Base-by-base conservation (phyloP, 2,113 vertebrate species). In the Corythaixoides concolor region DNA sequence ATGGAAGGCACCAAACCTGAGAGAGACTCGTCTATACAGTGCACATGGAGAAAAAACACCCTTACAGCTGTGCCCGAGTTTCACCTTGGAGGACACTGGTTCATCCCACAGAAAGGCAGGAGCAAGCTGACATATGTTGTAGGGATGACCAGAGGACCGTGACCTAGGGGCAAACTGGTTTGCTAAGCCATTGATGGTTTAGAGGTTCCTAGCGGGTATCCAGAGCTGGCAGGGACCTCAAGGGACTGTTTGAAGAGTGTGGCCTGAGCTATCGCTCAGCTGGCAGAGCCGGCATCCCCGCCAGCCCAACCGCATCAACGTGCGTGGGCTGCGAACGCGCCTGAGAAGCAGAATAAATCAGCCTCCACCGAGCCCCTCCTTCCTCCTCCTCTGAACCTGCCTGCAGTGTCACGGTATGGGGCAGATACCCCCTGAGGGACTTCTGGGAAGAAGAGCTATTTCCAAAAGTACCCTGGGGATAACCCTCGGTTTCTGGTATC, bases 371-470 rank as follows among this genome's bases (percentile, higher is more conserved):
- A 69, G 10, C 32, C 4, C 6, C 27, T 75, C 73, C 67, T 76
- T 55, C 69, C 47, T 53, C n/a, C 79, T 72, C 82, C 83, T 88
- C 79, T 1, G 2, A 90, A 32, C 58, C 69, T 17, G 5, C 85
- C 39, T 28, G 43, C 0, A 4, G 56, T 59, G 74, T 62, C 90
- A 52, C 0, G 0, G 52, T 24, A 28, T 0, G 15, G 89, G 72
- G 43, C 84, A 84, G 63, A 19, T 22, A 7, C 24, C 23, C 87
- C 77, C 56, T 7, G 45, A n/a, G 91, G 55, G 77, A 28, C 5
- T 75, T 13, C 15, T 37, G 87, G 80, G 88, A 55, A 69, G 35
- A 49, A 55, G 55, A 89, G 27, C 55, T 24, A 2, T 70, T 18
- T 91, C 79, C 85, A 30, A 32, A 28, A 55, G 15, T 7, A 39